A percentile compares a stretch with the other conserved stretches of the same genome.
Evolutionary conservation across 2,113 vertebrate genomes (phyloP).

Genomic region (Potamarius usumacintae): DNA sequence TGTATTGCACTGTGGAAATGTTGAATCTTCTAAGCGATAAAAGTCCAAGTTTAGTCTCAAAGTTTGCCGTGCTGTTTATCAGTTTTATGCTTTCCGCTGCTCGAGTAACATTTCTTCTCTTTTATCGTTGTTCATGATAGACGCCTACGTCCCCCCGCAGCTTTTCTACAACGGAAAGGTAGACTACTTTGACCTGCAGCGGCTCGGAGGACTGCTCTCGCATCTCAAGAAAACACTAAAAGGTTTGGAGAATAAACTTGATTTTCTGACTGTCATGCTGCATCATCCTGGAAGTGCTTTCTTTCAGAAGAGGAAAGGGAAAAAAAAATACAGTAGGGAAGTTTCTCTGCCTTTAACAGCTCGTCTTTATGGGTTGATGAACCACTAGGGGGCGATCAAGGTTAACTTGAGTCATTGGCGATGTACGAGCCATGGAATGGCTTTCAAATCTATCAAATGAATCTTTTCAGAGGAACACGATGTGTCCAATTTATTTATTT

Average conservation of each 20-base stretch:
- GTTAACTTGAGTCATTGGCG: constrained; percentile 14
- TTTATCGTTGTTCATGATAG: constrained; percentile 64
- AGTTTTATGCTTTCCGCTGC: background rate
- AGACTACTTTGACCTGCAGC: constrained; percentile 96
- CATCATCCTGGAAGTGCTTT: background rate
- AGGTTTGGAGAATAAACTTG: constrained; percentile 68
- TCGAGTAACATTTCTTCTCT: background rate
- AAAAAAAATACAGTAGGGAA: background rate
- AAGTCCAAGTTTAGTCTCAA: background rate
- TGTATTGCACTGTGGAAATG: background rate
- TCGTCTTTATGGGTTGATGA: background rate
- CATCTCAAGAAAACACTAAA: constrained; percentile 94
- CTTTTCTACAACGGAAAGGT: constrained; percentile 98
- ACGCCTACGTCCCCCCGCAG: constrained; percentile 92
- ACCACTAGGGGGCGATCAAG: constrained; percentile 56
- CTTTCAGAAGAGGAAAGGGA: background rate
- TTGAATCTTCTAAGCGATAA: background rate
- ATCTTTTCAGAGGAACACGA: background rate
- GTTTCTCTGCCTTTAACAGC: background rate
- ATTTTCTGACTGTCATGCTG: background rate
- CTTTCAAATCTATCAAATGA: background rate
- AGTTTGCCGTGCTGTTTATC: background rate
- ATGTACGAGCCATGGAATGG: background rate
- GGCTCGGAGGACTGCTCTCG: constrained; percentile 93
- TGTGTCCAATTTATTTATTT: background rate